A percentile compares a stretch with the other conserved stretches of the same genome.
phyloP scores from a whole-genome alignment of 2,888 invertebrate genomes.

The Macaria liturata region DNA sequence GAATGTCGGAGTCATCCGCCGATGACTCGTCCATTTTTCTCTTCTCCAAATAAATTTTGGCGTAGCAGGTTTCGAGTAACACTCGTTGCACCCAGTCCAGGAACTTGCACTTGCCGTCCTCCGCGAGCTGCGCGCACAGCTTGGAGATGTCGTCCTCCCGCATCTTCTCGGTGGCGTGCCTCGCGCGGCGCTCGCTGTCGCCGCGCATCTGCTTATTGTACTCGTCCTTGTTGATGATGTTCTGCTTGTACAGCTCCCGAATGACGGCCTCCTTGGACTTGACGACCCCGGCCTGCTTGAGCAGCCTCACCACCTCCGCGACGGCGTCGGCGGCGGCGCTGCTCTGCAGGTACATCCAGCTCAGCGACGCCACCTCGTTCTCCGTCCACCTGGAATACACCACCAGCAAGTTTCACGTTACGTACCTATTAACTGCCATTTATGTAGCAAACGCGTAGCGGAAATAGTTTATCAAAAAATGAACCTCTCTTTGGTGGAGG shows the following conservation, averaged over 20 bases:
- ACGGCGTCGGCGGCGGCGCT: constrained; percentile 80
- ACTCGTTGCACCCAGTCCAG: constrained; percentile 87
- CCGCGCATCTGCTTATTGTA: constrained; percentile 78
- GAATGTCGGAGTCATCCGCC: constrained; percentile 31
- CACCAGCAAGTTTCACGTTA: no score
- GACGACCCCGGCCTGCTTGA: constrained; percentile 81
- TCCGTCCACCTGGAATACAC: constrained; percentile 83
- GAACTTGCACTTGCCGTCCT: constrained; percentile 83
- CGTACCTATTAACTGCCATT: no score
- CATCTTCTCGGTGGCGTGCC: constrained; percentile 46
- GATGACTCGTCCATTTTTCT: constrained; percentile 41
- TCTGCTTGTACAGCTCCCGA: constrained; percentile 83
- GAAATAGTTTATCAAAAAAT: not conserved
- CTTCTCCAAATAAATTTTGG: constrained; percentile 84
- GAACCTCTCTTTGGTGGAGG: constrained; percentile 40
- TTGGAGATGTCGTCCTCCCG: constrained; percentile 66
- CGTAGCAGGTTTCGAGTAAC: constrained; percentile 87
- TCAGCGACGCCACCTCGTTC: constrained; percentile 85
- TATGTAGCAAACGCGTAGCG: no score
- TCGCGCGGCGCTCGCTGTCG: constrained; percentile 50
- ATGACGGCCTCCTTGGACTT: constrained; percentile 85
- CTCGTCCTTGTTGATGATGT: constrained; percentile 84
- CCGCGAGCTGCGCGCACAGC: constrained; percentile 83
- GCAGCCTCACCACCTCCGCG: constrained; percentile 84
- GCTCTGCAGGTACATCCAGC: constrained; percentile 87